Conservation (phyloP, 2,888 invertebrate genomes). For the Agrochola macilenta region DNA sequence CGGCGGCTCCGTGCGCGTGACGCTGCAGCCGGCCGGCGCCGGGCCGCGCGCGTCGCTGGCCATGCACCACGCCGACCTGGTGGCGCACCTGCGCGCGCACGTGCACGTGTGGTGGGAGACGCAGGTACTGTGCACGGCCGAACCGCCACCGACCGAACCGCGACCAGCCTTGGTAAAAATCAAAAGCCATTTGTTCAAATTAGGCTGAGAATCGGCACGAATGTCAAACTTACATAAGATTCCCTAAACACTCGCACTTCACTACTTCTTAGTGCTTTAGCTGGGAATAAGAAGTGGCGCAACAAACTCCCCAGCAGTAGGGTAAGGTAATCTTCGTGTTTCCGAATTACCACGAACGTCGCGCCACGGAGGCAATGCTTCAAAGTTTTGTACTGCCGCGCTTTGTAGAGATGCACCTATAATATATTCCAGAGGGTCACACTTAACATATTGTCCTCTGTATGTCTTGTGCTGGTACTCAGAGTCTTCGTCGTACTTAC, state of each 20-base stretch:
- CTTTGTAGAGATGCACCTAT: no score
- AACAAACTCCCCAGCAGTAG: not conserved
- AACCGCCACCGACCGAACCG: no score
- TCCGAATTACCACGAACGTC: not conserved
- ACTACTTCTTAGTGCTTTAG: not conserved
- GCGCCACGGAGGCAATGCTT: not conserved
- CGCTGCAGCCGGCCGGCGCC: slow-evolving; percentile 97
- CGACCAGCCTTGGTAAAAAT: not conserved
- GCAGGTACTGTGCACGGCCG: slow-evolving; percentile 72
- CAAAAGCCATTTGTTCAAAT: not conserved
- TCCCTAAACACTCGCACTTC: not conserved
- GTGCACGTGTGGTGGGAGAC: slow-evolving; percentile 99
- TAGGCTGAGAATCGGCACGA: not conserved
- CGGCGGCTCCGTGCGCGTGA: slow-evolving; percentile 91
- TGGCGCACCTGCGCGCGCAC: slow-evolving; percentile 98
- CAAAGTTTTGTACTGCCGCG: no score
- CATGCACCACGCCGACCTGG: slow-evolving; percentile 95
- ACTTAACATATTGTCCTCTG: no score
- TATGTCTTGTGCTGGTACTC: no score
- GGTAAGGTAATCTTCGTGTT: not conserved
- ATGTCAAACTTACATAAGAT: not conserved
- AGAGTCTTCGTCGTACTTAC: no score
- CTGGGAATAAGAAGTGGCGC: not conserved
- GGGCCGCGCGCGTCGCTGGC: slow-evolving; percentile 96
- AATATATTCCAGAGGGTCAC: no score